Evolutionary conservation across 2,888 invertebrate genomes (phyloP).

Genomic region (Melinaea menophilus): DNA sequence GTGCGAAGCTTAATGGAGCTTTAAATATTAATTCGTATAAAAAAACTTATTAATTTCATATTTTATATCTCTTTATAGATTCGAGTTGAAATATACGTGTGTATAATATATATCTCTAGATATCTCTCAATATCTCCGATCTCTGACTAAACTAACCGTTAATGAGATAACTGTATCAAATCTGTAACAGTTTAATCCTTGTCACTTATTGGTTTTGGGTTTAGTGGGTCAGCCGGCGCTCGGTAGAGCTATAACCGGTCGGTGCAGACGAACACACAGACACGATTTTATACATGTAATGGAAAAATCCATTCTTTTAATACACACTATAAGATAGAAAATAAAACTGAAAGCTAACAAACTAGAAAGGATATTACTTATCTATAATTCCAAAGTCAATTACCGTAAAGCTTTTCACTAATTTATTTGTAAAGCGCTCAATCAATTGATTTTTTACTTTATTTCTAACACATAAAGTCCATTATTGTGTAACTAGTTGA

Average conservation of each 20-base stretch:
- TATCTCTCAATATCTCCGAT: background rate
- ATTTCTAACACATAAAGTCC: no score
- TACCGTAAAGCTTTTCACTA: no score
- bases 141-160: background rate
- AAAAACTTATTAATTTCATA: background rate
- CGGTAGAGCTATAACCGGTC: constrained; percentile 16
- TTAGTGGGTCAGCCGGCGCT: constrained; percentile 27
- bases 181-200: constrained; percentile 23
- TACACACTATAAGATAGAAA: no score
- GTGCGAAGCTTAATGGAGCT: constrained; percentile 21
- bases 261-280: background rate
- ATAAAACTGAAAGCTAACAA: no score
- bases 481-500: no score
- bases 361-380: no score
- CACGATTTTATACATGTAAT: constrained; percentile 3
- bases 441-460: no score
- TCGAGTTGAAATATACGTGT: background rate
- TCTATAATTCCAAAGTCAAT: no score
- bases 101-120: no score
- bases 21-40: background rate
- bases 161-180: constrained; percentile 2
- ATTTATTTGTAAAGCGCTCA: no score
- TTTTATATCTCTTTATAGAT: background rate
- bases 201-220: constrained; percentile 25
- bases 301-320: background rate